Evolutionary conservation across 2,888 invertebrate genomes (phyloP).

Genomic region (Heliconius sara): DNA sequence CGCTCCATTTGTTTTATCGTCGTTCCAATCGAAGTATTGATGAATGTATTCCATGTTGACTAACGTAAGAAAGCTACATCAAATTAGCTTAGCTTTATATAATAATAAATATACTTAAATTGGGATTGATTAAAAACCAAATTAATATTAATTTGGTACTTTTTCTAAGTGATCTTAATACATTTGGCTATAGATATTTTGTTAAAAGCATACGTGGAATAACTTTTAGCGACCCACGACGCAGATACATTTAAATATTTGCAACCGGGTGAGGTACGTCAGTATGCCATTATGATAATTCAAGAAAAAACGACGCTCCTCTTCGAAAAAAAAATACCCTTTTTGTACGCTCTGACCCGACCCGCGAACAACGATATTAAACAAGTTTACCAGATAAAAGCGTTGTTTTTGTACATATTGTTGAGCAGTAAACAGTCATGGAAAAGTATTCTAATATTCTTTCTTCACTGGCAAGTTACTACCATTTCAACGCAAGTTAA

Average conservation of each 20-base stretch:
- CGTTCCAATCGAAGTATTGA: constrained; percentile 72
- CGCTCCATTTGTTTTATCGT: constrained; percentile 80
- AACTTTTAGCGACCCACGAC: constrained; percentile 58
- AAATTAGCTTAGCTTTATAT: background rate
- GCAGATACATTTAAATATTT: constrained; percentile 77
- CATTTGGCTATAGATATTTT: background rate
- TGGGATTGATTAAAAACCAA: no score
- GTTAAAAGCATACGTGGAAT: constrained; percentile 50
- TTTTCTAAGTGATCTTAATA: background rate
- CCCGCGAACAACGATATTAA: constrained; percentile 70
- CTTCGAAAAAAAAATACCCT: constrained; percentile 62
- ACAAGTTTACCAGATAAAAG: constrained; percentile 58
- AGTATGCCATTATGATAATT: constrained; percentile 78
- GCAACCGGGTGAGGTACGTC: constrained; percentile 70
- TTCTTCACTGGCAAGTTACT: background rate
- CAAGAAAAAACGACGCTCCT: constrained; percentile 73
- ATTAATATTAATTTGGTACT: background rate
- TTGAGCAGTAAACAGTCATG: background rate
- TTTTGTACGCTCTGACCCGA: constrained; percentile 66
- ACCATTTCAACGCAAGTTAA: constrained; percentile 11
- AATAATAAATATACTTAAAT: background rate
- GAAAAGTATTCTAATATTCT: constrained; percentile 14
- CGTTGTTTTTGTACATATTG: constrained; percentile 28
- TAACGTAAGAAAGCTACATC: constrained; percentile 35
- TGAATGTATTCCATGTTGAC: constrained; percentile 66